Evolutionary conservation across 30 jellyfish, hydroid and myxozoan genomes (phyloP).

Genomic region (Aurelia coerulea): DNA sequence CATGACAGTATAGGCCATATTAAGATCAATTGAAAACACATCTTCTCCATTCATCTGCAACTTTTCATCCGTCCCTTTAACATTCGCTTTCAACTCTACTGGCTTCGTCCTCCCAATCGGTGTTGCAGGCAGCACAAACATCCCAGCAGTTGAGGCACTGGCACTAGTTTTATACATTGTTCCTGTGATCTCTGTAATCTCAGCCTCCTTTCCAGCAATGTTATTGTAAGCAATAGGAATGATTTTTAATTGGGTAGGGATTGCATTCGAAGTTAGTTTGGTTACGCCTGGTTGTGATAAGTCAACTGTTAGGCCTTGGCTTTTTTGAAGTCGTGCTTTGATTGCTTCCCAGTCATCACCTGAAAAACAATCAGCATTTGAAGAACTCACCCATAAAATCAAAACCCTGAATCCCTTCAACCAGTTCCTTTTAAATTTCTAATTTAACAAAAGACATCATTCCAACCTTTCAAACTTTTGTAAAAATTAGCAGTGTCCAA

Average conservation of each 20-base stretch:
- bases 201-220: conserved; percentile 68
- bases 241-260: conserved; percentile 38
- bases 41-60: conserved; percentile 77
- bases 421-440: too few relatives aligned
- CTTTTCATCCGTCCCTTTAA: conserved; percentile 42
- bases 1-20: conserved; percentile 36
- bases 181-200: conserved; percentile 51
- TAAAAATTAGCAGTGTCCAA: too few relatives aligned
- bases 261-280: conserved; percentile 19
- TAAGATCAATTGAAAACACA: conserved; percentile 23
- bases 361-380: background rate
- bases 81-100: conserved; percentile 80
- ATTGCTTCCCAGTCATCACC: conserved; percentile 76
- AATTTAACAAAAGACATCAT: too few relatives aligned
- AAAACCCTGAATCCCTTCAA: too few relatives aligned
- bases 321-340: conserved; percentile 7
- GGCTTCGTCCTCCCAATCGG: conserved; percentile 77
- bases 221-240: conserved; percentile 51
- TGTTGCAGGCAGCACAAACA: conserved; percentile 66
- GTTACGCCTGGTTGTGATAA: conserved; percentile 51
- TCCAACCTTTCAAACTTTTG: too few relatives aligned
- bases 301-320: conserved; percentile 53
- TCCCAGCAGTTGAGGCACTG: conserved; percentile 12
- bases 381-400: too few relatives aligned
- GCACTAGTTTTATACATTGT: conserved; percentile 49